phyloP scores from a whole-genome alignment of 2,113 vertebrate genomes.

The Ammodytes marinus region DNA sequence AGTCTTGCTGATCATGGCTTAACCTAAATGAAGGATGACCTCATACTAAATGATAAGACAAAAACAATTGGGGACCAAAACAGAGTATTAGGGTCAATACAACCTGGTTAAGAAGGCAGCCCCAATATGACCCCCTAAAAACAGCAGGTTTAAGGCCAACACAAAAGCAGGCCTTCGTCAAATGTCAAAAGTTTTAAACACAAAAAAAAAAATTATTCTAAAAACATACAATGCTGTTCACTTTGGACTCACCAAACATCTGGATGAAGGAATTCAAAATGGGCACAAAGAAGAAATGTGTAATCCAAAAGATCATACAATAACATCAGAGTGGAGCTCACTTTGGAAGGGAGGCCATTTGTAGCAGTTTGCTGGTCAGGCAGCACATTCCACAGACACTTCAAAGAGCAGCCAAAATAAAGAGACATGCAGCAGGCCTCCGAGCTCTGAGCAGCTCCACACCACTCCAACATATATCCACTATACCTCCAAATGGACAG shows the following conservation, averaged over 20 bases:
- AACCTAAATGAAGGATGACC: constrained; percentile 70
- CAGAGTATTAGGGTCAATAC: constrained; percentile 71
- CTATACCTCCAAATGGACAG: constrained; percentile 32
- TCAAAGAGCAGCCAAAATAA: constrained; percentile 73
- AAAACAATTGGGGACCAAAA: constrained; percentile 59
- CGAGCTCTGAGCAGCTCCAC: constrained; percentile 45
- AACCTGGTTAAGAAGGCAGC: constrained; percentile 24
- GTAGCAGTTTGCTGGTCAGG: constrained; percentile 63
- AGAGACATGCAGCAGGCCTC: constrained; percentile 49
- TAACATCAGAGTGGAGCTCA: constrained; percentile 24
- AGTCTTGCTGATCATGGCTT: constrained; percentile 74
- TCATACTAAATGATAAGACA: constrained; percentile 56
- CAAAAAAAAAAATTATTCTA: constrained; percentile 15
- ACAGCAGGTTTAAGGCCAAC: constrained; percentile 18
- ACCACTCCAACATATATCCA: constrained; percentile 35
- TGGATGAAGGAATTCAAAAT: constrained; percentile 46
- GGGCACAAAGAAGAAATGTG: constrained; percentile 16
- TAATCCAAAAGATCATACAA: constrained; percentile 25
- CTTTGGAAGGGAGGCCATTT: constrained; percentile 41
- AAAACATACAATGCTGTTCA: constrained; percentile 23
- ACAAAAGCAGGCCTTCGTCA: neutral
- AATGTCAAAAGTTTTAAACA: neutral
- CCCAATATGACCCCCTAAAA: constrained; percentile 35
- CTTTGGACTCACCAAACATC: constrained; percentile 78
- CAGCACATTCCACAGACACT: constrained; percentile 78